Conservation (phyloP, 2,113 vertebrate genomes). For the Ameiurus melas region DNA sequence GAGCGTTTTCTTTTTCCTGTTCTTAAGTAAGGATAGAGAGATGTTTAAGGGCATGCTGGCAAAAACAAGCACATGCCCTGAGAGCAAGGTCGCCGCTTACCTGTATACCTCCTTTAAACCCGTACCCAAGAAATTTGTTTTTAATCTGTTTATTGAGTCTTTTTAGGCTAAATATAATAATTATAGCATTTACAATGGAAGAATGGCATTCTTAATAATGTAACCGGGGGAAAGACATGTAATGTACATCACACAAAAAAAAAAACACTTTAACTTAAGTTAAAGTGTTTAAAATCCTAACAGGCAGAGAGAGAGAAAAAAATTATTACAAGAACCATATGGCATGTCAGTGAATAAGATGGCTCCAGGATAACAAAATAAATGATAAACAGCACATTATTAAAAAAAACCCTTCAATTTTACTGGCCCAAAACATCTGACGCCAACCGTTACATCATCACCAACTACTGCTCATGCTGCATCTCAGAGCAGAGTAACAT, state of each 20-base stretch:
- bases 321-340: not conserved
- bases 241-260: not conserved
- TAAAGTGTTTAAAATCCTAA: no score
- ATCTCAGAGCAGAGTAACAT: no score
- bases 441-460: not conserved
- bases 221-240: not conserved
- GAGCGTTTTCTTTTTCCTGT: not conserved
- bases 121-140: not conserved
- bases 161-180: not conserved
- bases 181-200: not conserved
- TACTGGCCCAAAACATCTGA: not conserved
- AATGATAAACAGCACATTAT: not conserved
- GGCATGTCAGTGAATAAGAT: not conserved
- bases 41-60: not conserved
- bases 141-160: not conserved
- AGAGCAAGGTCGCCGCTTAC: not conserved
- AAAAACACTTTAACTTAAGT: no score
- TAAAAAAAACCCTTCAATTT: not conserved
- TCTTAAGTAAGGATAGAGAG: not conserved
- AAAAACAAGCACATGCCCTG: conserved; percentile 1
- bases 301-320: not conserved
- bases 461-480: no score
- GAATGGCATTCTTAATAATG: not conserved
- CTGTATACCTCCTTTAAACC: not conserved
- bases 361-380: no score